Evolutionary conservation across 53 echinoderm and acorn worm species (phyloP), one percentile per base, ranked within the genome.

Genomic region (Actinopyga echinites): DNA sequence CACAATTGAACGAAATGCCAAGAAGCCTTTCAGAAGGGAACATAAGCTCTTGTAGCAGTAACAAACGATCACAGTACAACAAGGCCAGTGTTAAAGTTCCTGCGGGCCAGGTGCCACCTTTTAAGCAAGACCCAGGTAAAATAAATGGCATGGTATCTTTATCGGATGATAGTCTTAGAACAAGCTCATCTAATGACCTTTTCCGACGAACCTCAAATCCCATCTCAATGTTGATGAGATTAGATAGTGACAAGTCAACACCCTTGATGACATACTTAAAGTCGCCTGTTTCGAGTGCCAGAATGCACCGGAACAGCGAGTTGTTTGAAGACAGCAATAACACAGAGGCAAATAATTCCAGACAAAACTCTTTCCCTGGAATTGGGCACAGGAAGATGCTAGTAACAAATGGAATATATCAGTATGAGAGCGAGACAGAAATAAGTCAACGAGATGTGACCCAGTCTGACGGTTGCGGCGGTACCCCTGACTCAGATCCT

Each of bases 361-460:
- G 56, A 0, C 6, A 20, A 55, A 30, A 49, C 26, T 56, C 56
- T 32, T 8, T 4, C 21, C 54, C 32, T 15, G 28, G 26, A 13
- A 54, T 55, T 21, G 57, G 13, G 38, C 22, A 35, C 9, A 36
- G 60, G 26, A 80, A 80, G 29, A 7, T 29, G 31, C n/a, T 29
- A 29, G 59, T 45, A 25, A 59, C 26, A 42, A 59, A 80, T 62
- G 60, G 81, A 23, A 80, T 80, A 29, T 80, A 80, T 37, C 60
- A 59, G 13, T 80, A 80, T 30, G 81, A 80, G 10, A 80, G 81
- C 23, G 81, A 80, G 32, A 80, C 81, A 8, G 79, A 79, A 33
- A 10, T 34, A 20, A 79, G 79, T 23, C 79, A 79, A 58, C 12
- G 21, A 35, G 79, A 37, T 11, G 37, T 57, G 34, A 23, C 40